phyloP scores from a whole-genome alignment of 2,797 vertebrate genomes.

The Enteromius viviparus region DNA sequence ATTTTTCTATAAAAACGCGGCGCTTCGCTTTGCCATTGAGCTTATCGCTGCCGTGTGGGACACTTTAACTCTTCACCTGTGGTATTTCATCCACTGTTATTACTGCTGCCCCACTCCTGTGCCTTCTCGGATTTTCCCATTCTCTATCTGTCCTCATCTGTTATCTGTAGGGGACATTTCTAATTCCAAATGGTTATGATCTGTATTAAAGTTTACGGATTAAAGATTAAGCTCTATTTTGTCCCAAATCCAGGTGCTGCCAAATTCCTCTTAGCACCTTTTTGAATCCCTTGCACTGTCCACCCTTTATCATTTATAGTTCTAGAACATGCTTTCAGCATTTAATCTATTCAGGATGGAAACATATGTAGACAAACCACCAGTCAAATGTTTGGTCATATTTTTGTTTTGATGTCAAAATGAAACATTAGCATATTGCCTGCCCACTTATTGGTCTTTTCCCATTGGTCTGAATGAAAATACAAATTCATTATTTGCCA shows the following conservation, averaged over 20 bases:
- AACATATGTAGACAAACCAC: too few relatives aligned
- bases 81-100: constrained; percentile 41
- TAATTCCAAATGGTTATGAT: constrained; percentile 37
- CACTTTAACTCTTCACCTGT: constrained; percentile 31
- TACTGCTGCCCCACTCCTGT: background rate
- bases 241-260: background rate
- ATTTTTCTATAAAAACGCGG: constrained; percentile 44
- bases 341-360: background rate
- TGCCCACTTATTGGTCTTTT: too few relatives aligned
- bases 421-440: too few relatives aligned
- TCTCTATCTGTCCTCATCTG: constrained; percentile 29
- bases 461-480: too few relatives aligned
- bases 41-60: constrained; percentile 36
- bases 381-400: background rate
- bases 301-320: background rate
- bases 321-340: background rate
- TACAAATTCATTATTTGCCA: too few relatives aligned
- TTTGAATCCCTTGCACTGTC: constrained; percentile 6
- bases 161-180: constrained; percentile 28
- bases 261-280: background rate
- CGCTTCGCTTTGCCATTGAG: constrained; percentile 18
- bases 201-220: constrained; percentile 22
- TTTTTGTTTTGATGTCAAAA: background rate
- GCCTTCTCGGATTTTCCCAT: constrained; percentile 4
- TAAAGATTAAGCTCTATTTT: constrained; percentile 28